Base-by-base conservation (phyloP, 2,797 vertebrate species). In the Sebastes vulpes region DNA sequence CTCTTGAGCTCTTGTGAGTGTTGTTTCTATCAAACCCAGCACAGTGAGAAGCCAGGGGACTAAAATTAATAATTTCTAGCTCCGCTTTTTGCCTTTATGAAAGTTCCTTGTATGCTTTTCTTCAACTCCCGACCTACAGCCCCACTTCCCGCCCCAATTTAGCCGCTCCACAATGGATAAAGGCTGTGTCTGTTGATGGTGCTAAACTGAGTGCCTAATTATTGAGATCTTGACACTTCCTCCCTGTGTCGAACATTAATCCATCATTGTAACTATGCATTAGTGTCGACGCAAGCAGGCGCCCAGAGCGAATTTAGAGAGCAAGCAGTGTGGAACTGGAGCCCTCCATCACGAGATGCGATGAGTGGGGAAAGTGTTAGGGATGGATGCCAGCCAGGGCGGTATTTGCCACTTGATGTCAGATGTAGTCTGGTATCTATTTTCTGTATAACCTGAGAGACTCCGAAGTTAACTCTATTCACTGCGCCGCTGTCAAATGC, bases 201-300 rank as follows among this genome's bases (percentile, higher is more conserved):
- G 84, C 84, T 91, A 57, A 85, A 83, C 90, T 77, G 91, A 95
- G 93, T 88, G 90, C 83, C 93, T 96, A 95, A 96, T 96, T 95
- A 96, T 94, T 91, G 89, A 93, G 90, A 94, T 94, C 91, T 83
- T 86, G 94, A 95, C 94, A 95, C 93, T 91, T 93, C 89, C 89
- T 91, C 84, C 78, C 88, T 38, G 89, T 87, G 90, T 90, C 77
- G 73, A 91, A 92, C 92, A 92, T 92, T 89, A 93, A 95, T 96
- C 94, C 93, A 87, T 96, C 95, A 96, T 94, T 92, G 90, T 92
- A 94, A 95, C 91, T 87, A 86, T 91, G 92, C 91, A 95, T 95
- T 95, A 96, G 88, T 87, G 93, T 94, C 93, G 54, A 59, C 42
- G 65, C 53, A 65, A 90, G 90, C 86, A 77, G 90, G 82, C 83